phyloP scores from a whole-genome alignment of 2,888 invertebrate species.

The Erebia palarica region DNA sequence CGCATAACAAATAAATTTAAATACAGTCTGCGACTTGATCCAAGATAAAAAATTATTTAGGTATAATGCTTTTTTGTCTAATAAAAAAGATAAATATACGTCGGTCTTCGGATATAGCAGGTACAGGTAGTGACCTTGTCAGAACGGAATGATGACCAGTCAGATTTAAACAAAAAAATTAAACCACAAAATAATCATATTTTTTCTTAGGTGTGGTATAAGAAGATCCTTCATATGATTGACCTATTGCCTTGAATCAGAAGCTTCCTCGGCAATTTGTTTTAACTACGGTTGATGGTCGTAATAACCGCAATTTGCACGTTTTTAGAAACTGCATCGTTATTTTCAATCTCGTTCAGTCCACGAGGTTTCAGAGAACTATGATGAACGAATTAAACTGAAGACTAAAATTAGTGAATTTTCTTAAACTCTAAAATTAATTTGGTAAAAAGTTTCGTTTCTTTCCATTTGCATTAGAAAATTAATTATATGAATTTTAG shows the following conservation, averaged over 20 bases:
- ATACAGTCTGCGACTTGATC: too few species aligned
- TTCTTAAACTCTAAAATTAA: too few species aligned
- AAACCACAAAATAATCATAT: not conserved
- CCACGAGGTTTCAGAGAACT: not conserved
- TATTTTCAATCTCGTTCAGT: not conserved
- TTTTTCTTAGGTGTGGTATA: not conserved
- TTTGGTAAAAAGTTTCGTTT: too few species aligned
- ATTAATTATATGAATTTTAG: too few species aligned
- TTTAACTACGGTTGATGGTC: not conserved
- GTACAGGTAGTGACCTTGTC: not conserved
- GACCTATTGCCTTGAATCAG: constrained; percentile 18
- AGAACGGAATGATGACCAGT: not conserved
- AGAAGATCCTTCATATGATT: not conserved
- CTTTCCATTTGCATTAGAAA: too few species aligned
- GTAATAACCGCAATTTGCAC: constrained; percentile 10
- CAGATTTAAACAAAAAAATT: not conserved
- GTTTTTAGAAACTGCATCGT: constrained; percentile 14
- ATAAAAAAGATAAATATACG: not conserved
- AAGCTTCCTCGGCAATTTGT: constrained; percentile 16
- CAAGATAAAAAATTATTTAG: too few species aligned
- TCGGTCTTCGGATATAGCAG: not conserved
- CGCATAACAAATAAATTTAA: too few species aligned
- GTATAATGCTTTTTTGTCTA: not conserved
- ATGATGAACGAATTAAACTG: not conserved
- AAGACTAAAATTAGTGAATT: too few species aligned